Percentiles rank a stretch among this genome's conserved stretches.
Conservation (phyloP, 2,797 vertebrate species). For the Tenualosa ilisha region DNA sequence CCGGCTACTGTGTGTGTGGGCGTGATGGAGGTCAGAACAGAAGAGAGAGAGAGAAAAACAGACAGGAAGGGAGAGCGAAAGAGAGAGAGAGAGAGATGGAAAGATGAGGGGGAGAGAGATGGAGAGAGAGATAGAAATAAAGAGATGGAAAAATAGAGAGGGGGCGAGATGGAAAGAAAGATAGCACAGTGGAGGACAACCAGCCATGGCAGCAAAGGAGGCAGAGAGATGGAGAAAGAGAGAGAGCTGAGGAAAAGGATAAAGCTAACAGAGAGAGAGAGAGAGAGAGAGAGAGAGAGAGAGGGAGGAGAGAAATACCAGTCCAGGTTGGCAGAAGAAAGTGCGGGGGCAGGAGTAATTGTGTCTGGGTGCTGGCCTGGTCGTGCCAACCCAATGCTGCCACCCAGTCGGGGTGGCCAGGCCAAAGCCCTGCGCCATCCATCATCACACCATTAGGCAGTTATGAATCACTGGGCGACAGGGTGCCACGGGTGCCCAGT, state of each 20-base stretch:
- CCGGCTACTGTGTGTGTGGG: not conserved
- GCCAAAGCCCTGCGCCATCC: not conserved
- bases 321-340: not conserved
- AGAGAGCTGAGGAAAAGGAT: not conserved
- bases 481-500: not conserved
- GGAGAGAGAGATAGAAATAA: not conserved
- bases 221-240: not conserved
- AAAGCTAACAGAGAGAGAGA: not conserved
- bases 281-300: too few species aligned
- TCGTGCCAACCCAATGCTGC: not conserved
- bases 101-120: not conserved
- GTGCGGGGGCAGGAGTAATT: not conserved
- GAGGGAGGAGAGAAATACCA: not conserved
- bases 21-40: not conserved
- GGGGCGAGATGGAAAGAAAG: not conserved
- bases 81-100: not conserved
- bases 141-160: not conserved
- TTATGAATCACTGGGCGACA: constrained; percentile 4
- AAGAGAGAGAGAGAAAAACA: not conserved
- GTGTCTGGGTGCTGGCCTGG: not conserved
- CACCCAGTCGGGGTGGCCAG: not conserved
- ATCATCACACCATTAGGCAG: not conserved
- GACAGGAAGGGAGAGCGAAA: not conserved
- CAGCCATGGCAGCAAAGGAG: not conserved
- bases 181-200: too few species aligned